Evolutionary conservation across 2,888 invertebrate genomes (phyloP), one percentile per base, ranked within the genome.

Genomic region (Pegoplata infirma): DNA sequence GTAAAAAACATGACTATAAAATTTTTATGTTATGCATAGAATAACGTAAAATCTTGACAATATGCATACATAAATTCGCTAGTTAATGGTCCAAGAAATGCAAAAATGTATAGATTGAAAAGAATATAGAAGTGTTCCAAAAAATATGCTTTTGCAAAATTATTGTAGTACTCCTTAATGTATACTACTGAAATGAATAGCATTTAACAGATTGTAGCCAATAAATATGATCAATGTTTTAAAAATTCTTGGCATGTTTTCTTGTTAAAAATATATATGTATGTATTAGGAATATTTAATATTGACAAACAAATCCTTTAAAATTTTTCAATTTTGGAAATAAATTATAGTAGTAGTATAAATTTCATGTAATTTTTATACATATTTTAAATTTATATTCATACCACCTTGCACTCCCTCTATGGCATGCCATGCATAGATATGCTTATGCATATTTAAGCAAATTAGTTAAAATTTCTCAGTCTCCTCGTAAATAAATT

Each of bases 21-120:
- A 72, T 63, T 53, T 68, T 66, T 55, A 47, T 79, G 53, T 63
- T 75, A 53, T 17, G 14, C 14, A 17, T 36, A 69, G 32, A 21
- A 16, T 14, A 69, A 64, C 17, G 14, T 5, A 73, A n/a, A 69
- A 32, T 59, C 47, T 25, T 53, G 77, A 64, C 74, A 66, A 58
- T 66, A 66, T 51, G 68, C 56, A 81, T 83, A 85, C 88, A 85
- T 89, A 89, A 89, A 89, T 89, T 86, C 84, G 82, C 69, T 84
- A 87, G 86, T 88, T 89, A 89, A 89, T 89, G 89, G 84, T 82
- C 84, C 86, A 89, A 87, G 85, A 86, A 88, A 83, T 84, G 84
- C 83, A 82, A 84, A 84, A 86, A 85, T n/a, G 36, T 36, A 36
- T 12, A 47, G 14, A 53, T 46, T 7, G 28, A 17, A 14, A 6